phyloP scores from a whole-genome alignment of 2,113 vertebrate species.

The Thalassoma bifasciatum region DNA sequence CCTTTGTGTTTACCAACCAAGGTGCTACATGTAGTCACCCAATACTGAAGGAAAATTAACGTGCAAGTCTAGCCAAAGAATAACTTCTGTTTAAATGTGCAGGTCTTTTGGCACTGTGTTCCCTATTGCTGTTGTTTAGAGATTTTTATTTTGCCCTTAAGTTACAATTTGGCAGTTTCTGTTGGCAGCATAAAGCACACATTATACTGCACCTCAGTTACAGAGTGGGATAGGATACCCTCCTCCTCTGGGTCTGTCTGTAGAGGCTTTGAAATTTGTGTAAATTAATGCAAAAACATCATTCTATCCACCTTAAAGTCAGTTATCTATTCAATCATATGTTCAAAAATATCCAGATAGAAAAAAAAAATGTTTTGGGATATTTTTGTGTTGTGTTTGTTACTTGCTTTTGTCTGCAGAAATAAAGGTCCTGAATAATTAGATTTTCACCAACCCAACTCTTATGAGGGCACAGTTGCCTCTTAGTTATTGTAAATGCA shows the following conservation, averaged over 20 bases:
- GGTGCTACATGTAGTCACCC: constrained; percentile 35
- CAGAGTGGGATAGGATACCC: constrained; percentile 16
- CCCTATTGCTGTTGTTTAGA: constrained; percentile 43
- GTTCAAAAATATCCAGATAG: no score
- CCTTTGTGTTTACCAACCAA: constrained; percentile 37
- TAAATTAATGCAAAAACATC: neutral
- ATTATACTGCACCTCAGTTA: constrained; percentile 43
- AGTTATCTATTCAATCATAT: neutral
- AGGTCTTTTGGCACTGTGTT: neutral
- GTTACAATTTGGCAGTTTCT: constrained; percentile 37
- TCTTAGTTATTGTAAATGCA: constrained; percentile 3
- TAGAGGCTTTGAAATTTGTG: neutral
- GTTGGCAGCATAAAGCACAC: constrained; percentile 21
- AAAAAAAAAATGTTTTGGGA: no score
- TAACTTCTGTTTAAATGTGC: constrained; percentile 2
- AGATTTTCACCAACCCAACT: constrained; percentile 5
- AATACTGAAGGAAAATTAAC: constrained; percentile 40
- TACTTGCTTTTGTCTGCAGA: constrained; percentile 2
- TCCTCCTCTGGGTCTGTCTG: neutral
- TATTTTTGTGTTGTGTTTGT: constrained; percentile 1
- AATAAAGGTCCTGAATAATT: constrained; percentile 18
- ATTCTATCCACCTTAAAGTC: neutral
- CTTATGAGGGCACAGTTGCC: neutral
- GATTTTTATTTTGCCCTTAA: constrained; percentile 28
- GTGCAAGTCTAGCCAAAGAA: constrained; percentile 35